Conservation (phyloP, 2,888 invertebrate species). For the Koerneria pararmatus region DNA sequence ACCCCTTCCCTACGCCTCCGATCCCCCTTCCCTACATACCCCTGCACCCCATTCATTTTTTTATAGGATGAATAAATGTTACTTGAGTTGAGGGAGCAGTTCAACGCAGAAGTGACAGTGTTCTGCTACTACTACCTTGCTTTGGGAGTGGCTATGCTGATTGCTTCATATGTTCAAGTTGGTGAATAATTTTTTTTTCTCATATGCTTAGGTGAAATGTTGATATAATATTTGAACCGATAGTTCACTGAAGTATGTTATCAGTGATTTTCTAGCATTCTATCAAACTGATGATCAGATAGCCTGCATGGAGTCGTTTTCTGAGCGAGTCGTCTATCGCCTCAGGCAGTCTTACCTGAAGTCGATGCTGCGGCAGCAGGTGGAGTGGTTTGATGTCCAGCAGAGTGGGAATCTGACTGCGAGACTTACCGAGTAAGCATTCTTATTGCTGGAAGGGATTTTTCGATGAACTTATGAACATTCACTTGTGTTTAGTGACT, state of each 20-base stretch:
- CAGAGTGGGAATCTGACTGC: constrained; percentile 64
- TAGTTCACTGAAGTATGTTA: no score
- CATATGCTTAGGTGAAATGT: background rate
- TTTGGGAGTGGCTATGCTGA: constrained; percentile 63
- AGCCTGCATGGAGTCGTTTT: constrained; percentile 53
- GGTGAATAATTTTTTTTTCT: background rate
- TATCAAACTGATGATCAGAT: constrained; percentile 35
- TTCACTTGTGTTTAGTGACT: constrained; percentile 60
- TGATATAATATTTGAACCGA: constrained; percentile 2
- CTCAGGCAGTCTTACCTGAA: constrained; percentile 63
- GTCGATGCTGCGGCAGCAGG: constrained; percentile 61
- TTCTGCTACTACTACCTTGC: constrained; percentile 61
- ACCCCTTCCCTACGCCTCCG: no score
- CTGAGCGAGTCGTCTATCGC: constrained; percentile 62
- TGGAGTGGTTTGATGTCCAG: constrained; percentile 63
- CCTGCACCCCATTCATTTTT: no score
- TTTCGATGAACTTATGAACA: background rate
- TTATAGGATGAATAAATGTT: no score
- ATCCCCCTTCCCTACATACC: no score
- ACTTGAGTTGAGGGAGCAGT: constrained; percentile 53
- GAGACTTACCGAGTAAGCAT: constrained; percentile 64
- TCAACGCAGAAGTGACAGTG: constrained; percentile 43
- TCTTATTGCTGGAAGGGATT: background rate
- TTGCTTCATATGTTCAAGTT: constrained; percentile 63
- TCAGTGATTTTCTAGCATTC: background rate